phyloP scores from a whole-genome alignment of 2,888 invertebrate species.

The Andrena bicolor region DNA sequence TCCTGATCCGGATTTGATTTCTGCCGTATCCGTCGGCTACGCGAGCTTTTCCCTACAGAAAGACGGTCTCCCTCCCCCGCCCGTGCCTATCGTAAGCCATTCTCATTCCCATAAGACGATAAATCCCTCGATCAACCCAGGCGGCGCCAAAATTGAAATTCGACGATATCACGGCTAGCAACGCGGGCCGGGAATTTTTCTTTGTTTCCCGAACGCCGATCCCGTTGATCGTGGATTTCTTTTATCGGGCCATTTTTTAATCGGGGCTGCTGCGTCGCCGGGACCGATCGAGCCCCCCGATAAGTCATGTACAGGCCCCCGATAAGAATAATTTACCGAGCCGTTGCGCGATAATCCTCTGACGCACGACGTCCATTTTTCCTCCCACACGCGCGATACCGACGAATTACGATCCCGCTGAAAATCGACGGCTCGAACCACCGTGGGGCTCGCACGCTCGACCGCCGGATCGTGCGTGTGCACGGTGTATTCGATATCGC shows the following conservation, averaged over 20 bases:
- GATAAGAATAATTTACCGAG: conserved; percentile 60
- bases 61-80: conserved; percentile 26
- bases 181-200: not conserved
- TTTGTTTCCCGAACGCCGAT: not conserved
- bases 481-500: not conserved
- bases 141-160: conserved; percentile 52
- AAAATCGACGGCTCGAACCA: conserved; percentile 30
- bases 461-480: not conserved
- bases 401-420: conserved; percentile 27
- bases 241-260: conserved; percentile 22
- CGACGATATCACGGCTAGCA: not conserved
- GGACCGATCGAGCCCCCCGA: conserved; percentile 33
- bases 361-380: conserved; percentile 30
- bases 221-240: not conserved
- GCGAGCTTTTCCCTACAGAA: conserved; percentile 42
- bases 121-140: conserved; percentile 51
- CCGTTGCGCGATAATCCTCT: conserved; percentile 47
- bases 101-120: conserved; percentile 52
- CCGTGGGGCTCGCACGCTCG: not conserved
- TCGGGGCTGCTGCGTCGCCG: conserved; percentile 13
- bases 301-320: conserved; percentile 34
- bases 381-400: not conserved
- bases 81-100: conserved; percentile 23
- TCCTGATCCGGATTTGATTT: conserved; percentile 65
- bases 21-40: conserved; percentile 31